These are phyloP conservation scores for Pterostichus madidus DNA, from an alignment of 2,888 invertebrate genomes.

Conservation along the genomic window DNA sequence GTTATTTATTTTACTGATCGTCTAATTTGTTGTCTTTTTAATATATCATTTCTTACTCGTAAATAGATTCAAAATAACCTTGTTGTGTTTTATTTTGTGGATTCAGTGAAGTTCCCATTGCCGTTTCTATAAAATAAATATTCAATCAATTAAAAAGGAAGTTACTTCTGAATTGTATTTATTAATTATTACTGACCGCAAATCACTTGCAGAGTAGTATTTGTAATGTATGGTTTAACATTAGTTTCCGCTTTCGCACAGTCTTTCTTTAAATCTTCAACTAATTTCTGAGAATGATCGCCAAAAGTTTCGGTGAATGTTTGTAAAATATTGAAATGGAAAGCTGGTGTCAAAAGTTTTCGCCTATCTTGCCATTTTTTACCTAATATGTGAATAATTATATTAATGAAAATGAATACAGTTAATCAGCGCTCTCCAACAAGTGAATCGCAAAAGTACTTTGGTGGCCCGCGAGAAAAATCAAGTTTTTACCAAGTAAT, in stretches of 20 bases:
- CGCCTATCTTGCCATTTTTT: conserved; percentile 81
- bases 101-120: conserved; percentile 84
- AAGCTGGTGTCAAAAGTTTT: conserved; percentile 82
- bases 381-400: conserved; percentile 70
- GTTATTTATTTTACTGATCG: too few relatives aligned
- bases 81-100: conserved; percentile 76
- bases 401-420: too few relatives aligned
- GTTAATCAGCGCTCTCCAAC: too few relatives aligned
- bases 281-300: conserved; percentile 71
- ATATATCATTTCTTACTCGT: conserved; percentile 7
- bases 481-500: too few relatives aligned
- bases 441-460: too few relatives aligned
- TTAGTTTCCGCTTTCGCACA: conserved; percentile 74
- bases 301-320: conserved; percentile 74
- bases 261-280: conserved; percentile 69
- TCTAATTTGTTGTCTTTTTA: too few relatives aligned
- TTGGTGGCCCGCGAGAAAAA: too few relatives aligned
- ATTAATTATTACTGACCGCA: conserved; percentile 81
- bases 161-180: not conserved
- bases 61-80: conserved; percentile 81
- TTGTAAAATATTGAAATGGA: conserved; percentile 82
- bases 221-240: conserved; percentile 80
- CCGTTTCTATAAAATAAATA: conserved; percentile 78
- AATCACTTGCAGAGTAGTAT: conserved; percentile 83
- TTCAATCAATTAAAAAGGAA: not conserved